Base-by-base conservation (phyloP, 2,888 invertebrate genomes). In the Eudemis profundana region DNA sequence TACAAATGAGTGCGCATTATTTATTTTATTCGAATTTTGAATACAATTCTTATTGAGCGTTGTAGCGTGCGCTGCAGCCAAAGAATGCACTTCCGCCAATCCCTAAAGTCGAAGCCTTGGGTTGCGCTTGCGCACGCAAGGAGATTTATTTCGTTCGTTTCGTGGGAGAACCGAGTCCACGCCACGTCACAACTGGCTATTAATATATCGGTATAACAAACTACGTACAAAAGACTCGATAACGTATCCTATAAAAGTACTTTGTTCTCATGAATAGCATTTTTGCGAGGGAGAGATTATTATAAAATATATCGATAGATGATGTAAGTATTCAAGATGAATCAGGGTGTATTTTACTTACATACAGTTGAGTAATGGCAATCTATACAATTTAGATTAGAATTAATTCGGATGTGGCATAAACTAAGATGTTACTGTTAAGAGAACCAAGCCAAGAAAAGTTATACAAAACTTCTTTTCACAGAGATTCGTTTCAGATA, bases 131-230 rank as follows among this genome's bases (percentile, higher is more conserved):
- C 56, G 65, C 65, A 53, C 65, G 65, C 53, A 65, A 53, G 53
- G 29, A 27, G 12, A 46, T 65, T 54, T 60, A 47, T 60, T 59
- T 59, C 33, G 23, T 46, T 57, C 40, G 33, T 56, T 59, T 46
- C 44, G 12, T 47, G 21, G 61, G 70, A 70, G 73, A 69, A 71
- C 71, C 66, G 67, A 78, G 63, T 76, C 77, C 74, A 78, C 78
- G 72, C 72, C 62, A 64, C 69, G 71, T 72, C 66, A 70, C 66
- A 70, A 68, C 69, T 66, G 72, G 73, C 73, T 79, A 77, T 80
- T 76, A 76, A 73, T 77, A 77, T 70, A 68, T 68, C 61, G 62
- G 70, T 72, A 67, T 29, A 60, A 63, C 59, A 59, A 49, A 59
- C 40, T 53, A 60, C 44, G 23, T 56, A 54, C 40, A 49, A 63